Evolutionary conservation across 2,113 vertebrate species (phyloP).

Genomic region (Rhinolophus ferrumequinum): DNA sequence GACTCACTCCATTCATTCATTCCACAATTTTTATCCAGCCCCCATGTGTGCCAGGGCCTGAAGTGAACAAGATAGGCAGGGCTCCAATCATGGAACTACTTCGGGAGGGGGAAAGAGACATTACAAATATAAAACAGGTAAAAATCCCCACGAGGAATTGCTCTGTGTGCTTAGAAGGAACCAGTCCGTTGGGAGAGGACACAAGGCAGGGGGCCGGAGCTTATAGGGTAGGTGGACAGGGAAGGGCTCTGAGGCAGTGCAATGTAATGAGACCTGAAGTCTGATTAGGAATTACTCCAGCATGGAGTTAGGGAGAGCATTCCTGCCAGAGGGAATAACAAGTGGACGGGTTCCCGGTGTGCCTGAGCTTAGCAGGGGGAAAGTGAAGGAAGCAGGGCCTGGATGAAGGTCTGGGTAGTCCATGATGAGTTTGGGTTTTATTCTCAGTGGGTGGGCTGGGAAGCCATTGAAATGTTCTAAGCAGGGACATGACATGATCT

Average conservation of each 20-base stretch:
- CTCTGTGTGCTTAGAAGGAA: not conserved
- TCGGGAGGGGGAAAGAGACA: not conserved
- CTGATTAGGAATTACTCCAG: not conserved
- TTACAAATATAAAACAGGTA: not conserved
- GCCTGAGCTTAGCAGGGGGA: not conserved
- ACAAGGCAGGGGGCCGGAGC: not conserved
- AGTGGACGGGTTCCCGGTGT: not conserved
- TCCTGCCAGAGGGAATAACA: not conserved
- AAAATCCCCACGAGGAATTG: not conserved
- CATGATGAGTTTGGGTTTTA: not conserved
- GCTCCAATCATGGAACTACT: not conserved
- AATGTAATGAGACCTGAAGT: not conserved
- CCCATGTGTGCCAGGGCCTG: not conserved
- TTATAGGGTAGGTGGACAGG: not conserved
- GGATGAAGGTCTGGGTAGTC: not conserved
- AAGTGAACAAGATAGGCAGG: not conserved
- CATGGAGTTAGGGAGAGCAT: not conserved
- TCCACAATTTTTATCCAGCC: not conserved
- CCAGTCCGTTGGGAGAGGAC: not conserved
- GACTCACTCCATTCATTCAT: not conserved
- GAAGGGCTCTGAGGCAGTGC: not conserved
- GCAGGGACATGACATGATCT: not conserved
- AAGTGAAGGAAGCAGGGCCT: not conserved
- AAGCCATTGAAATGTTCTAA: not conserved
- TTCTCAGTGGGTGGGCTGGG: not conserved